Evolutionary conservation across 2,113 vertebrate genomes (phyloP).

Genomic region (Axis porcinus): DNA sequence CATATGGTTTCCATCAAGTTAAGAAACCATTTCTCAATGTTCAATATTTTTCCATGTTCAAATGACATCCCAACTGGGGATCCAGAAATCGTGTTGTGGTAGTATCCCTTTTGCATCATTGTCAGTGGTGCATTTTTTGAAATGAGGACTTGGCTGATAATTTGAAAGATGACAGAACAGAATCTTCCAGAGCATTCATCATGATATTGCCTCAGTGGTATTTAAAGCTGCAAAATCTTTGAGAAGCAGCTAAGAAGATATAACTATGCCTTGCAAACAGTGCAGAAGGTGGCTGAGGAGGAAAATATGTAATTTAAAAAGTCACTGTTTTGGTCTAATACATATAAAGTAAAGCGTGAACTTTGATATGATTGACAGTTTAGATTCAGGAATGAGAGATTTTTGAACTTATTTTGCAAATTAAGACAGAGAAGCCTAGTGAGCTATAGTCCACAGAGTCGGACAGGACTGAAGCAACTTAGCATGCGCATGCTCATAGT

Average conservation of each 20-base stretch:
- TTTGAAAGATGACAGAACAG: not conserved
- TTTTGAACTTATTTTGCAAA: constrained; percentile 12
- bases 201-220: not conserved
- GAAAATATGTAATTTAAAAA: not conserved
- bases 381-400: not conserved
- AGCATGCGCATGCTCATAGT: too few species aligned
- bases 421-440: not conserved
- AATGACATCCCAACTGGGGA: not conserved
- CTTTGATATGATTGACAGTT: not conserved
- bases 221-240: not conserved
- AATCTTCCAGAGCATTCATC: not conserved
- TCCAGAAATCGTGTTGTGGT: not conserved
- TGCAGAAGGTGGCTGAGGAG: not conserved
- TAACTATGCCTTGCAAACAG: not conserved
- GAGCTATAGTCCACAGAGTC: too few species aligned
- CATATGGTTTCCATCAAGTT: not conserved
- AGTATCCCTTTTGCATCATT: not conserved
- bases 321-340: not conserved
- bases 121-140: not conserved
- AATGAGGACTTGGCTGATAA: not conserved
- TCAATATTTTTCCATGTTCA: too few species aligned
- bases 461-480: too few species aligned
- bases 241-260: not conserved
- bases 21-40: not conserved
- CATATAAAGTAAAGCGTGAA: not conserved